Base-by-base conservation (phyloP, 2,797 vertebrate genomes). In the Crenichthys baileyi region DNA sequence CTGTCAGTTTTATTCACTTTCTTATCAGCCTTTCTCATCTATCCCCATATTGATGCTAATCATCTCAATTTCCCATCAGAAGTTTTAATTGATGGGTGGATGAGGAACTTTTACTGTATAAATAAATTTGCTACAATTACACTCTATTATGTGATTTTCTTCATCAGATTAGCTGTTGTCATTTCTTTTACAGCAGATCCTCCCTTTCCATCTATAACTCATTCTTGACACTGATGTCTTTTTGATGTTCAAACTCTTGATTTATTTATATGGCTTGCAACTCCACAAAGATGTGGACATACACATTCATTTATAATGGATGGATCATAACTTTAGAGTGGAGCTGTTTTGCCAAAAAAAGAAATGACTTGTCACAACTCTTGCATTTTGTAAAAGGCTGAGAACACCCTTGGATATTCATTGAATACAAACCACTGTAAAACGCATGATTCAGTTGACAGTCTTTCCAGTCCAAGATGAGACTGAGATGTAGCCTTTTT, bases 131-230 rank as follows among this genome's bases (percentile, higher is more conserved):
- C 73, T 73, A 79, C 83, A 85, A 86, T 90, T 81, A 81, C 2
- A 20, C 24, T 26, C 56, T 48, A 29, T 84, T 73, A 79, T 84
- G 58, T 76, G 79, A 87, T 86, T 78, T 88, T 84, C 78, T 51
- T 85, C 70, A 90, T 90, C 58, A 78, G 70, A 89, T 90, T 85
- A 87, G 79, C 72, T 78, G 82, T 86, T 73, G 75, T 81, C 24
- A 61, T 82, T 82, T 76, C 44, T 70, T 76, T 74, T 79, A 80
- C 53, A 65, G 56, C 44, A 22, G 36, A 76, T 63, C 56, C 72
- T 84, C 77, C 46, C 44, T 48, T 76, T 77, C 44, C 44, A 83
- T 75, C 75, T 56, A 82, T 73, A 82, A 72, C 76, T 85, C 70
- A 67, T 80, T 85, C 51, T 73, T 60, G 60, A 83, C 83, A 75